Conservation (phyloP, 2,113 vertebrate genomes). For the Holacanthus passer region DNA sequence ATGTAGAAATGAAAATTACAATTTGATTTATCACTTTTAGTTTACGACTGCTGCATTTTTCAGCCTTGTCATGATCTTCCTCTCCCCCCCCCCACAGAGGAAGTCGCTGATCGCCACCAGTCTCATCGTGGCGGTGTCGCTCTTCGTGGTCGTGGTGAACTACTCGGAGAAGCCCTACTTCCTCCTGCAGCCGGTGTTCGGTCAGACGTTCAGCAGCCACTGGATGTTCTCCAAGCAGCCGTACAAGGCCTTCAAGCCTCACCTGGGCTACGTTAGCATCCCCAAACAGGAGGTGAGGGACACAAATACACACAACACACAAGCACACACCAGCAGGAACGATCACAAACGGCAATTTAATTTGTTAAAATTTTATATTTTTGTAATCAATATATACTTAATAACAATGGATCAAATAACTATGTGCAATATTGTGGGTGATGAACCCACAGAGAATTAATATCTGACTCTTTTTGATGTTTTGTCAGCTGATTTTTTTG, state of each 20-base stretch:
- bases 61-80: not conserved
- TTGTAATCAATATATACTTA: not conserved
- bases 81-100: conserved; percentile 81
- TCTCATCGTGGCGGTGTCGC: conserved; percentile 87
- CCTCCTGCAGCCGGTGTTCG: conserved; percentile 90
- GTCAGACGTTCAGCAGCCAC: conserved; percentile 86
- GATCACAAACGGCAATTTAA: not conserved
- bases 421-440: not conserved
- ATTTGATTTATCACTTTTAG: not conserved
- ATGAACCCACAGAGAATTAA: too few species aligned
- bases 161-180: conserved; percentile 91
- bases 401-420: not conserved
- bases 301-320: not conserved
- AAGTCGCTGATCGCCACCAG: conserved; percentile 90
- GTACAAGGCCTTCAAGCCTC: conserved; percentile 87
- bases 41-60: not conserved
- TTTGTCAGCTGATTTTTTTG: not conserved
- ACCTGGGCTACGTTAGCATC: conserved; percentile 92
- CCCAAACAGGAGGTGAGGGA: conserved; percentile 93
- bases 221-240: conserved; percentile 88
- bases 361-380: not conserved
- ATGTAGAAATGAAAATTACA: not conserved
- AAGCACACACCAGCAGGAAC: not conserved
- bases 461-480: not conserved
- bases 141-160: conserved; percentile 91